A percentile compares a stretch with the other conserved stretches of the same genome.
These are phyloP conservation scores for Aphodius granarius DNA, from an alignment of 2,888 invertebrate genomes.

Conservation along the genomic window DNA sequence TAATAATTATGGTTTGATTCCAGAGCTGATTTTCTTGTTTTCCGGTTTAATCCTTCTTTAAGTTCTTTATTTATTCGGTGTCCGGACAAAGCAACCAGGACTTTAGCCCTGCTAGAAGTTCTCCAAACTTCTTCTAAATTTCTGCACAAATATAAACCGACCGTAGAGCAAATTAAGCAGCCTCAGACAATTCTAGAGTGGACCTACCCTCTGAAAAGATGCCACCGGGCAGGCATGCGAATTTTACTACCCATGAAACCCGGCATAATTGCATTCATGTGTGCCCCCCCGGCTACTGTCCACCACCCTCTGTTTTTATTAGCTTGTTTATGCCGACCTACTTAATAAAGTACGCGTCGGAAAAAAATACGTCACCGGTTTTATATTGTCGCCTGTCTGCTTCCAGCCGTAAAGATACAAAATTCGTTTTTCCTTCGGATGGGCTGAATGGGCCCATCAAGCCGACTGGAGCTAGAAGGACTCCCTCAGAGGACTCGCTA, in stretches of 20 bases:
- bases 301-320: background rate
- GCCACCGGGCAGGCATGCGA: background rate
- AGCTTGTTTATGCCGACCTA: background rate
- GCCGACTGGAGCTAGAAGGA: background rate
- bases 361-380: background rate
- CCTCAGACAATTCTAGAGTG: background rate
- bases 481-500: background rate
- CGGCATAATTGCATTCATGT: slow-evolving; percentile 11
- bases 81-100: background rate
- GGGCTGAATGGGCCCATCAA: background rate
- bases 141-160: background rate
- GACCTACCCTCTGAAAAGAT: background rate
- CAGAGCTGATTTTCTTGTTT: no score
- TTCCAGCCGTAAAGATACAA: background rate
- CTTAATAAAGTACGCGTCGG: background rate
- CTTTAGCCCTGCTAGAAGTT: background rate
- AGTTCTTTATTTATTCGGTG: background rate
- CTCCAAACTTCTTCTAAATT: background rate
- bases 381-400: background rate
- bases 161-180: background rate
- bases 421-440: background rate
- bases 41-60: background rate
- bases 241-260: slow-evolving; percentile 6
- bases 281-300: background rate
- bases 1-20: no score